Conservation (phyloP, 2,888 invertebrate species). For the Caradrina clavipalpis region DNA sequence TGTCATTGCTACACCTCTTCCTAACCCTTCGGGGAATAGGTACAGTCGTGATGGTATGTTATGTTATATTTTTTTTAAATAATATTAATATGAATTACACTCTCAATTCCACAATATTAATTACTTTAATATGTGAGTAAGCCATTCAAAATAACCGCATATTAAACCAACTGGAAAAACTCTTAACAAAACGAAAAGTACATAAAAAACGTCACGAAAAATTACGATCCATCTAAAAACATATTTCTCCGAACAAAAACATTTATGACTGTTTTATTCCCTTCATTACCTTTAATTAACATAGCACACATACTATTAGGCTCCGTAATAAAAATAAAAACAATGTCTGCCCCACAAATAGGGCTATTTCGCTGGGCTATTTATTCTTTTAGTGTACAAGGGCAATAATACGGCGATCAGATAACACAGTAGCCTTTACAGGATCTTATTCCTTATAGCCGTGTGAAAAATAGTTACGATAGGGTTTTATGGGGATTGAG, state of each 20-base stretch:
- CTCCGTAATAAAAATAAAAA: constrained; percentile 39
- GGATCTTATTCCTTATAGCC: constrained; percentile 11
- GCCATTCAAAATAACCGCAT: too few species aligned
- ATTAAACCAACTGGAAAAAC: neutral
- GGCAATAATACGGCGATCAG: constrained; percentile 40
- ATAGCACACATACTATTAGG: constrained; percentile 31
- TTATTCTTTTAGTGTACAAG: constrained; percentile 36
- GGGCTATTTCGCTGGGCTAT: constrained; percentile 27
- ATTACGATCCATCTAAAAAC: neutral
- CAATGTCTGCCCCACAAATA: constrained; percentile 36
- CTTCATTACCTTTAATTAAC: constrained; percentile 38
- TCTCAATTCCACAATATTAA: too few species aligned
- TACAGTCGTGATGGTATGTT: too few species aligned
- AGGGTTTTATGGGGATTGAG: neutral
- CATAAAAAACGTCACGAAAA: neutral
- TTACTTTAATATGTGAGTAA: too few species aligned
- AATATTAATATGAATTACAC: too few species aligned
- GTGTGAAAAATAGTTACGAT: constrained; percentile 36
- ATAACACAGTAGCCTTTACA: constrained; percentile 15
- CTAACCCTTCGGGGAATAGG: too few species aligned
- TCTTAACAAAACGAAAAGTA: constrained; percentile 1
- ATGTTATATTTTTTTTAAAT: too few species aligned
- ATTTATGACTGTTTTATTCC: constrained; percentile 9
- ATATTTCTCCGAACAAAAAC: neutral
- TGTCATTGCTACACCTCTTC: too few species aligned